These are phyloP conservation scores for Mixornis gularis DNA, from an alignment of 2,113 vertebrate genomes.

Conservation along the genomic window DNA sequence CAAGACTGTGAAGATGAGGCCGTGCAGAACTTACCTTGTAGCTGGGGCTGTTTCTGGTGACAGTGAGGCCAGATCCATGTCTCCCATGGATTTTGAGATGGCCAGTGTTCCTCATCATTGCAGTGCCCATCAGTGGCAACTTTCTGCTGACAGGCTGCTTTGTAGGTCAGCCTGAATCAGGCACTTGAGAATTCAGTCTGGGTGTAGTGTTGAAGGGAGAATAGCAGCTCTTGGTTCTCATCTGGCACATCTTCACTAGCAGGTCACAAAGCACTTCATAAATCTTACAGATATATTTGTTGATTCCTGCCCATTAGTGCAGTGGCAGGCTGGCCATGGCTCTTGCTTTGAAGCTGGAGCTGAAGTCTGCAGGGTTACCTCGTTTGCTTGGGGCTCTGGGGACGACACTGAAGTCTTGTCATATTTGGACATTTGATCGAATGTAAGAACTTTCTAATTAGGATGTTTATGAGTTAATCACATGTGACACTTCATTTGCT, in stretches of 20 bases:
- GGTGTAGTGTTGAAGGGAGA: rapidly evolving
- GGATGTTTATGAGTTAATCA: constrained; percentile 14
- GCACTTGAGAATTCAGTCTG: rapidly evolving
- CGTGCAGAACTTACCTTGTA: not conserved
- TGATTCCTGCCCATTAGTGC: not conserved
- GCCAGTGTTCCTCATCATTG: not conserved
- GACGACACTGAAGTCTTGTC: not conserved
- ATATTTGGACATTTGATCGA: not conserved
- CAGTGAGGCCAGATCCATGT: not conserved
- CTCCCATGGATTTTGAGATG: not conserved
- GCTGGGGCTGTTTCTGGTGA: not conserved
- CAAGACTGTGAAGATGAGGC: not conserved
- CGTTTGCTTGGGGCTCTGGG: rapidly evolving
- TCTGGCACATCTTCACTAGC: not conserved
- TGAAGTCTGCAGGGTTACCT: not conserved
- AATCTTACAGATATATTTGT: not conserved
- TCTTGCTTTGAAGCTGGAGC: not conserved
- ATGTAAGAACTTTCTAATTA: not conserved
- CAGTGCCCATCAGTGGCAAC: not conserved
- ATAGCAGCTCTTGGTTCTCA: not conserved
- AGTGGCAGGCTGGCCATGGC: not conserved
- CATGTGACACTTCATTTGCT: not conserved
- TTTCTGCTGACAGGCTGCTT: not conserved
- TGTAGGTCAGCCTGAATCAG: not conserved
- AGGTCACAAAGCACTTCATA: not conserved